Conservation (phyloP, 2,888 invertebrate species). For the Epistrophe grossulariae region DNA sequence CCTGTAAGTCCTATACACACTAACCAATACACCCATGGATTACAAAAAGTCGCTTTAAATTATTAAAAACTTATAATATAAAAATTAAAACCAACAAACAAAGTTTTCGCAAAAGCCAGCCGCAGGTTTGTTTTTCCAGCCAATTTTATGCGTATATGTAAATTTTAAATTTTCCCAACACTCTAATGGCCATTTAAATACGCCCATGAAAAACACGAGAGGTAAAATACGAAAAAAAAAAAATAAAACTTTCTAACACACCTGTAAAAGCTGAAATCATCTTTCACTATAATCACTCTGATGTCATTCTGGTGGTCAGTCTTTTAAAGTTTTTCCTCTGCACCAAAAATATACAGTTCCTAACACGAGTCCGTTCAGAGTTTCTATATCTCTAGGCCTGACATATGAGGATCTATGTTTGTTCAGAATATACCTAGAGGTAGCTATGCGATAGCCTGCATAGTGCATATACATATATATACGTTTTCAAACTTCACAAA, state of each 20-base stretch:
- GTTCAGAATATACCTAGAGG: neutral
- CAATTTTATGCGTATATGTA: slow-evolving; percentile 6
- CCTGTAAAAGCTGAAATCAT: slow-evolving; percentile 45
- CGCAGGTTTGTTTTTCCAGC: neutral
- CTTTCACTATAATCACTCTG: slow-evolving; percentile 60
- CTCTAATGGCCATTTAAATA: neutral
- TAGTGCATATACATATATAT: no score
- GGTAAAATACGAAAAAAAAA: neutral
- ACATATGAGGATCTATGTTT: slow-evolving; percentile 21
- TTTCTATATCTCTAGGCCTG: slow-evolving; percentile 30
- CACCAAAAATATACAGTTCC: neutral
- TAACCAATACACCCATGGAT: neutral
- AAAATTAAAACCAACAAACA: neutral
- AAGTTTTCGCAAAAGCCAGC: neutral
- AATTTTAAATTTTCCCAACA: neutral
- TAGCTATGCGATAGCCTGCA: no score
- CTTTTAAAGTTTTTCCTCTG: slow-evolving; percentile 35
- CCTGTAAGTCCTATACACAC: no score
- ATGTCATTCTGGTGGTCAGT: slow-evolving; percentile 56
- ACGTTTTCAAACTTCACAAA: slow-evolving; percentile 35
- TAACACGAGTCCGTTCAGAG: neutral
- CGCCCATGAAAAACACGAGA: neutral
- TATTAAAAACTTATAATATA: neutral
- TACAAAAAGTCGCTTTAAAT: neutral
- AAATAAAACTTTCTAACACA: slow-evolving; percentile 15